phyloP scores from a whole-genome alignment of 1,140 invertebrate genomes.

The Pinna nobilis region DNA sequence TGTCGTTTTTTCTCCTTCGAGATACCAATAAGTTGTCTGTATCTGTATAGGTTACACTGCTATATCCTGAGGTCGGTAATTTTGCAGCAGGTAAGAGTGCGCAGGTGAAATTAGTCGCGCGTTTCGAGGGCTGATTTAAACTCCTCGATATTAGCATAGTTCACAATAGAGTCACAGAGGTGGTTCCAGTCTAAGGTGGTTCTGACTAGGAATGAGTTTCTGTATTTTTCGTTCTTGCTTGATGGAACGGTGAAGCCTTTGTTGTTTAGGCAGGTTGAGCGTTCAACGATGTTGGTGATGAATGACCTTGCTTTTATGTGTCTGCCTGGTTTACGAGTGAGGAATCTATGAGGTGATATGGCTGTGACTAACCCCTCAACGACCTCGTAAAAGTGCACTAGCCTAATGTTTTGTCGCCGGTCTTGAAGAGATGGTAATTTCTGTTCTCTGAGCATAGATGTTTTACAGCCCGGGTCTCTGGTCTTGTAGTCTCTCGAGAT shows the following conservation, averaged over 20 bases:
- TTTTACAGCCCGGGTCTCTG: slow-evolving; percentile 20
- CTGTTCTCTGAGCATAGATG: background rate
- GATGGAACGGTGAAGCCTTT: background rate
- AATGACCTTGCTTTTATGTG: background rate
- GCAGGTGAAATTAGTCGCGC: background rate
- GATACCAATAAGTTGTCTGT: no score
- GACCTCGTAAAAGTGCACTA: background rate
- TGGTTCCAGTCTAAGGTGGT: background rate
- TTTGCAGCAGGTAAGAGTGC: no score
- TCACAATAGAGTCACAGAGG: background rate
- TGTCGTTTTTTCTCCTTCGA: no score
- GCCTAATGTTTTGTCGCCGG: background rate
- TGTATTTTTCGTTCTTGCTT: background rate
- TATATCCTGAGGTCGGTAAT: no score
- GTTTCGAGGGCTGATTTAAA: background rate
- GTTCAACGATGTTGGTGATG: background rate
- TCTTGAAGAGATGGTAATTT: background rate
- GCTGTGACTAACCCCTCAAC: background rate
- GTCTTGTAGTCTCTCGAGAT: slow-evolving; percentile 33
- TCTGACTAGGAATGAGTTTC: background rate
- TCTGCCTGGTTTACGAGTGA: background rate
- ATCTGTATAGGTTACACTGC: no score
- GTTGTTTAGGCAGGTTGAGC: background rate
- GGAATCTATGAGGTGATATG: background rate
- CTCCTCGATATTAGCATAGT: background rate